phyloP scores from a whole-genome alignment of 2,113 vertebrate genomes.

The Ceratotherium simum region DNA sequence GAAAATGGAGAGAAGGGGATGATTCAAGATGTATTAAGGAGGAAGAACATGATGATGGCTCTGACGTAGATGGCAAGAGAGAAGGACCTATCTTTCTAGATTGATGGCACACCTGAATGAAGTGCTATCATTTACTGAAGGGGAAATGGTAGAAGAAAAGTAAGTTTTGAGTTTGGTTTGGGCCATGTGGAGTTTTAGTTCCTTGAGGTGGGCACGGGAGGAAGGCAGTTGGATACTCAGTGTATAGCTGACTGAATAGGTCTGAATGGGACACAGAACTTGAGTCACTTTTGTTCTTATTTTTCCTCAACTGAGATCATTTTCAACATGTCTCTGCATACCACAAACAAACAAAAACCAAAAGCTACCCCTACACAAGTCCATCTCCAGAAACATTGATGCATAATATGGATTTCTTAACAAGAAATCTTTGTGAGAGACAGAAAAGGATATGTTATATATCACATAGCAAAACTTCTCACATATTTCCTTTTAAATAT shows the following conservation, averaged over 20 bases:
- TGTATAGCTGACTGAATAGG: fast-evolving
- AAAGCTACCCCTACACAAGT: not conserved
- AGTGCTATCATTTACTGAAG: not conserved
- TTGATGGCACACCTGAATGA: not conserved
- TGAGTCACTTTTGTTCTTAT: not conserved
- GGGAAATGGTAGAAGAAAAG: not conserved
- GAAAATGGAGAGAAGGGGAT: not conserved
- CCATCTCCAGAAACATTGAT: not conserved
- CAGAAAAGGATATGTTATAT: not conserved
- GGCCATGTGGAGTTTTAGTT: not conserved
- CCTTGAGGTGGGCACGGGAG: fast-evolving
- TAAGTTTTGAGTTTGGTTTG: not conserved
- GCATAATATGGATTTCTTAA: not conserved
- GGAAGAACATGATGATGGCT: not conserved
- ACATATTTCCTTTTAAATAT: not conserved
- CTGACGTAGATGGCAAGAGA: not conserved
- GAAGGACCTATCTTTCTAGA: not conserved
- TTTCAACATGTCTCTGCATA: not conserved
- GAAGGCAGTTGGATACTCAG: not conserved
- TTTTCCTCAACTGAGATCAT: not conserved
- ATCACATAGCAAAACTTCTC: not conserved
- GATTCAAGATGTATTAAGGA: not conserved
- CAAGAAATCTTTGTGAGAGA: not conserved
- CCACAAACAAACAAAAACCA: not conserved
- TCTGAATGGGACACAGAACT: not conserved